These are phyloP conservation scores for Corvus hawaiiensis DNA, from an alignment of 2,113 vertebrate species.

Conservation along the genomic window DNA sequence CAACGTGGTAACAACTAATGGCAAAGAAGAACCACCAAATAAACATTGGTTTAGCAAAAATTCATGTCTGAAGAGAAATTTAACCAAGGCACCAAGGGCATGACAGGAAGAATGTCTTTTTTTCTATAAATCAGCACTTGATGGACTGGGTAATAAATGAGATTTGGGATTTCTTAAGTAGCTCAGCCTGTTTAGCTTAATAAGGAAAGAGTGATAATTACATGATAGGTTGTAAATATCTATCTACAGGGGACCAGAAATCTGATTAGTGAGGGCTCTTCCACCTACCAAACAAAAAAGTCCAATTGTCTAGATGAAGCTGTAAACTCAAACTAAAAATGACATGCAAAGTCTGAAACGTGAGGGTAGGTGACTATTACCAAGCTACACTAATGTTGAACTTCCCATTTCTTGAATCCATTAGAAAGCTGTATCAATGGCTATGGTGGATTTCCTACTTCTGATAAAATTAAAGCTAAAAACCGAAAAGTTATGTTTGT, in stretches of 20 bases:
- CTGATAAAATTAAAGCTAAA: neutral
- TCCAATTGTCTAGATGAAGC: neutral
- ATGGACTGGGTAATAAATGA: neutral
- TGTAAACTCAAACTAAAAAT: neutral
- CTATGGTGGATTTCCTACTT: neutral
- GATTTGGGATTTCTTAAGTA: neutral
- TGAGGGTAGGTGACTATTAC: neutral
- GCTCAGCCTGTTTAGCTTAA: neutral
- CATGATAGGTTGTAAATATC: neutral
- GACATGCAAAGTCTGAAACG: neutral
- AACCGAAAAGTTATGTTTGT: neutral
- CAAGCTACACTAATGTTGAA: neutral
- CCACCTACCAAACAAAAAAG: neutral
- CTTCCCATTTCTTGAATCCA: neutral
- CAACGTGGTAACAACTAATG: neutral
- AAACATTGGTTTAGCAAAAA: neutral
- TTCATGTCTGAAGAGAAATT: neutral
- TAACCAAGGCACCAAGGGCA: neutral
- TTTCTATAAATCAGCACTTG: neutral
- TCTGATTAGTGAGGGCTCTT: neutral
- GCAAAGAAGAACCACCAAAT: neutral
- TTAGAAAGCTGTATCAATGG: neutral
- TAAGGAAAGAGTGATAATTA: neutral
- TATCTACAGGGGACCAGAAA: neutral
- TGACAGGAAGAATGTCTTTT: neutral